Base-by-base conservation (phyloP, 2,113 vertebrate genomes). In the Argyrosomus japonicus region DNA sequence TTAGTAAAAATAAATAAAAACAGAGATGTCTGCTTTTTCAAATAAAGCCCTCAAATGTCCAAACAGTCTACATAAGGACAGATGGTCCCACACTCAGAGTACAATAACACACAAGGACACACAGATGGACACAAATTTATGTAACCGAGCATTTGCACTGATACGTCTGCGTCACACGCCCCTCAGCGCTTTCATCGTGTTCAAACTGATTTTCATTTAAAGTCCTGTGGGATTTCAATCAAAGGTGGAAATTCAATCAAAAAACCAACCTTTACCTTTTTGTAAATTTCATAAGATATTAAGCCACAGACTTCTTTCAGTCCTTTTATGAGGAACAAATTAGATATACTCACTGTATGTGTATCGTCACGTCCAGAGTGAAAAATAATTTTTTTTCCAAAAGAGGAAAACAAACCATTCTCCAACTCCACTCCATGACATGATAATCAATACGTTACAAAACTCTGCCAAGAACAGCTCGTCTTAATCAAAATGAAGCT, bases 401-500 rank as follows among this genome's bases (percentile, higher is more conserved):
- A 47, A 18, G 58, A 58, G 43, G 36, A 65, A 21, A 67, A 47
- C 21, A 65, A 72, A n/a, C 25, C 2, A 5, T 32, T 45, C 36
- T 27, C 62, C 47, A 19, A 21, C 15, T 53, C 32, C 51, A 40
- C 40, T 18, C 40, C 5, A 56, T 15, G 51, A 29, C 11, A 58
- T 60, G 36, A 48, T 45, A 67, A 77, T 77, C 73, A 19, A 64
- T 70, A 57, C 0, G 0, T 77, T 40, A 40, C 67, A 50, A 57
- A 40, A 4, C 36, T 18, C 21, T 7, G 48, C 23, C 71, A 60
- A 74, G 27, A 68, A 45, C 17, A 62, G 18, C 56, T 68, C 32
- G 29, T 68, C 32, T 63, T 18, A 64, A 64, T 83, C 51, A 36
- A 71, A 74, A 71, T 32, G 25, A 47, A 47, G 72, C 54, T 75